phyloP scores from a whole-genome alignment of 2,113 vertebrate species.

The Camelus bactrianus region DNA sequence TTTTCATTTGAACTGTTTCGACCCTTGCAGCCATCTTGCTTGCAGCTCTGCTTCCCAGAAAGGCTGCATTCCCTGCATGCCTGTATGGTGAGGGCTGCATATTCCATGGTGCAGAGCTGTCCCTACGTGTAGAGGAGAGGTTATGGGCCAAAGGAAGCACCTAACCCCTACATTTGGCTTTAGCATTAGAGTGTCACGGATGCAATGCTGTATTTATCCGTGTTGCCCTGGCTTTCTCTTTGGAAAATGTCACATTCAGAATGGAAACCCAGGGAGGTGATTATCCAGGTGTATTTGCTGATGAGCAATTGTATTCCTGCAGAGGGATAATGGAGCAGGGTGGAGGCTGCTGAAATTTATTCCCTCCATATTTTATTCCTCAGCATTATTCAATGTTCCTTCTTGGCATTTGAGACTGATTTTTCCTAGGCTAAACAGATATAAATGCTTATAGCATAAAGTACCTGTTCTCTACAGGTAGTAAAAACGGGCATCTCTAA shows the following conservation, averaged over 20 bases:
- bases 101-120: neutral
- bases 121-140: neutral
- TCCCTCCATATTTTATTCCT: neutral
- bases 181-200: too few relatives aligned
- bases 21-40: neutral
- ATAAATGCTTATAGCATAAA: neutral
- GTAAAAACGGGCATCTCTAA: neutral
- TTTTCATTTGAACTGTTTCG: neutral
- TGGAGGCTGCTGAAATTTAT: neutral
- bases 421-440: neutral
- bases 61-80: too few relatives aligned
- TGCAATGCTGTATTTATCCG: neutral
- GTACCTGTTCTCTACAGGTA: neutral
- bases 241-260: neutral
- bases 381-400: neutral
- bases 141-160: neutral
- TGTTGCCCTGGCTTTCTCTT: neutral
- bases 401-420: neutral
- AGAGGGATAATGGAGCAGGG: fast-evolving
- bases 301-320: fast-evolving
- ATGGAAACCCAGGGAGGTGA: neutral
- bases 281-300: too few relatives aligned
- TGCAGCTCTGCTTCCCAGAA: neutral
- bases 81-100: neutral
- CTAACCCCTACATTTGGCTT: neutral